A percentile compares a stretch with the other conserved stretches of the same genome.
phyloP scores from a whole-genome alignment of 2,888 invertebrate genomes.

The Trichacis sp. region DNA sequence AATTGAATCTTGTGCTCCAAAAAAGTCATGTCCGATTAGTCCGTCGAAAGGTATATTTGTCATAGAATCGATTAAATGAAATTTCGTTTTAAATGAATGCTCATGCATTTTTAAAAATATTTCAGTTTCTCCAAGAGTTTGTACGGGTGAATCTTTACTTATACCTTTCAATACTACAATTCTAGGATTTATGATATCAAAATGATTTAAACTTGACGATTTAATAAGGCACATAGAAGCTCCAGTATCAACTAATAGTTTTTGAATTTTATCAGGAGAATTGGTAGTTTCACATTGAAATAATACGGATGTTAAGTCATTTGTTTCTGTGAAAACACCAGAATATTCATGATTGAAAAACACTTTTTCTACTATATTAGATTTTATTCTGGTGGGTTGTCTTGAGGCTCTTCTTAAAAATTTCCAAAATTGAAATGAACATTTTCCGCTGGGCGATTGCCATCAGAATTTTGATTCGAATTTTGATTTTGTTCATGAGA shows the following conservation, averaged over 20 bases:
- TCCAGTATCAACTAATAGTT: slow-evolving; percentile 23
- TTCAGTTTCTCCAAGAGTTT: slow-evolving; percentile 15
- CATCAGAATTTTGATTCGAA: too few relatives aligned
- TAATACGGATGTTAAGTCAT: background rate
- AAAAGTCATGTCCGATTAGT: slow-evolving; percentile 12
- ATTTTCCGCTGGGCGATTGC: too few relatives aligned
- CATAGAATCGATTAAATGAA: slow-evolving; percentile 5
- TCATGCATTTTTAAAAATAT: background rate
- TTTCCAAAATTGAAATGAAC: too few relatives aligned
- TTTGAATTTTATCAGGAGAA: slow-evolving; percentile 12
- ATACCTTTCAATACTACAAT: slow-evolving; percentile 21
- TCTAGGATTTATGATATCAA: slow-evolving; percentile 9
- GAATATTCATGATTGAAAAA: background rate
- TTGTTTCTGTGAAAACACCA: too few relatives aligned
- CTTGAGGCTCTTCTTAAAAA: too few relatives aligned
- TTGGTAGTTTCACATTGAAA: background rate
- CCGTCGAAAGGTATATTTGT: slow-evolving; percentile 15
- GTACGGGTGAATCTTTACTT: slow-evolving; percentile 11
- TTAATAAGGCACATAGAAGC: slow-evolving; percentile 24
- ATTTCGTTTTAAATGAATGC: background rate
- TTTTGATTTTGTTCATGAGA: too few relatives aligned
- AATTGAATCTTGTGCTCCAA: slow-evolving; percentile 3
- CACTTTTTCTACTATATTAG: too few relatives aligned
- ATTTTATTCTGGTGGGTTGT: too few relatives aligned
- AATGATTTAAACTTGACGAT: slow-evolving; percentile 10